phyloP scores from a whole-genome alignment of 37 sponge, comb jelly and placozoan genomes.

The Haliclona indistincta region DNA sequence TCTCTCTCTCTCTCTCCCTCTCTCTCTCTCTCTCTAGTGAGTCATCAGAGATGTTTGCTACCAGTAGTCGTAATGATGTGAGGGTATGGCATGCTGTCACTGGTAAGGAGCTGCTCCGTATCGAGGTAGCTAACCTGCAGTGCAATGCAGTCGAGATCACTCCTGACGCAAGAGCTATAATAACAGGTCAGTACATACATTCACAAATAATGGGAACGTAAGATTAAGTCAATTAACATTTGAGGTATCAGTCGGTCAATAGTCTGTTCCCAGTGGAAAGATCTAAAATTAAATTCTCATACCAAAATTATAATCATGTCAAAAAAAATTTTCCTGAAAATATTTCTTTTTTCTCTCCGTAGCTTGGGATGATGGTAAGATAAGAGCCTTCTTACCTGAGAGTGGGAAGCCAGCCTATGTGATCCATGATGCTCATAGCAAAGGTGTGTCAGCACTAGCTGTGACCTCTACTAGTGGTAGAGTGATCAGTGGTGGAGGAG shows the following conservation, averaged over 20 bases:
- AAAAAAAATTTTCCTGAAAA: background rate
- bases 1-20: too few species aligned
- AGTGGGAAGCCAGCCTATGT: constrained; percentile 86
- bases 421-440: constrained; percentile 97
- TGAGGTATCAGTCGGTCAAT: too few species aligned
- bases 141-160: constrained; percentile 88
- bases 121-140: constrained; percentile 81
- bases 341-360: constrained; percentile 5
- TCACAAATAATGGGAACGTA: background rate
- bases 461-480: constrained; percentile 65
- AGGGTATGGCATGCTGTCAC: constrained; percentile 92
- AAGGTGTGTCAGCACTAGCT: constrained; percentile 95
- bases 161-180: constrained; percentile 90
- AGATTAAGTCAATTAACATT: too few species aligned
- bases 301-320: too few species aligned
- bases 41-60: constrained; percentile 93
- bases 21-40: constrained; percentile 55
- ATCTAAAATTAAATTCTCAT: too few species aligned
- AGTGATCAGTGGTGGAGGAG: constrained; percentile 98
- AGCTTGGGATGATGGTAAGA: constrained; percentile 99
- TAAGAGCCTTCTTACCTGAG: constrained; percentile 89
- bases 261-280: too few species aligned
- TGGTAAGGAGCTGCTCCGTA: constrained; percentile 87
- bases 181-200: constrained; percentile 72
- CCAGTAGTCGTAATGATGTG: constrained; percentile 90